These are phyloP conservation scores for Chalcis sispes DNA, from an alignment of 2,888 invertebrate species.

Conservation along the genomic window DNA sequence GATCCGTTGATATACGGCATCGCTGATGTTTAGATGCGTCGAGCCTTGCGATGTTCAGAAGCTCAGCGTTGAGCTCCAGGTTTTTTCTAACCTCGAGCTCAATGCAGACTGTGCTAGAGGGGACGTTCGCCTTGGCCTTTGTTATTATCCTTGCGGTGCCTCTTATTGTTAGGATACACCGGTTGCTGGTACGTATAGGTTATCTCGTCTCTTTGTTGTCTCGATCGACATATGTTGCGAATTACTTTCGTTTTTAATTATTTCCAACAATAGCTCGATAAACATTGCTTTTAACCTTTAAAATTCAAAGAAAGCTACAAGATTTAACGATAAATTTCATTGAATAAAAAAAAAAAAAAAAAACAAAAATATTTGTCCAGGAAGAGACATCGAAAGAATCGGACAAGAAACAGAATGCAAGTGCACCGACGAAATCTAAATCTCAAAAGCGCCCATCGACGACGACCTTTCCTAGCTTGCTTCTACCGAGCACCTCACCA, in stretches of 20 bases:
- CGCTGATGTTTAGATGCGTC: background rate
- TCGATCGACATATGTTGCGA: no score
- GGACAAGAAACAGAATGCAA: slow-evolving; percentile 11
- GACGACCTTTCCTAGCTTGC: no score
- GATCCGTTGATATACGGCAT: background rate
- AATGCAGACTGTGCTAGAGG: slow-evolving; percentile 67
- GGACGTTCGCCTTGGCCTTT: slow-evolving; percentile 65
- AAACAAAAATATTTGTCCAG: background rate
- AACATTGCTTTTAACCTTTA: no score
- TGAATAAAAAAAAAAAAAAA: no score
- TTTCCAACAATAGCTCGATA: no score
- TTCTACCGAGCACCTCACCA: no score
- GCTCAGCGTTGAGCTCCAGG: slow-evolving; percentile 61
- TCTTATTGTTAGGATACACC: slow-evolving; percentile 65
- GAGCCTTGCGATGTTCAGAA: slow-evolving; percentile 64
- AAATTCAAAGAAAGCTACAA: no score
- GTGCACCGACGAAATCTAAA: background rate
- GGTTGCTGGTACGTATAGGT: slow-evolving; percentile 62
- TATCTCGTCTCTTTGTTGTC: no score
- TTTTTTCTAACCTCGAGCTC: slow-evolving; percentile 68
- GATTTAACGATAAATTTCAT: no score
- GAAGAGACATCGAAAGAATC: slow-evolving; percentile 19
- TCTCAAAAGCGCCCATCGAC: no score
- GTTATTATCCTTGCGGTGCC: slow-evolving; percentile 68
- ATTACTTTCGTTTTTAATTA: no score